Base-by-base conservation (phyloP, 2,797 vertebrate genomes). In the Parotocinclus haroldoi region DNA sequence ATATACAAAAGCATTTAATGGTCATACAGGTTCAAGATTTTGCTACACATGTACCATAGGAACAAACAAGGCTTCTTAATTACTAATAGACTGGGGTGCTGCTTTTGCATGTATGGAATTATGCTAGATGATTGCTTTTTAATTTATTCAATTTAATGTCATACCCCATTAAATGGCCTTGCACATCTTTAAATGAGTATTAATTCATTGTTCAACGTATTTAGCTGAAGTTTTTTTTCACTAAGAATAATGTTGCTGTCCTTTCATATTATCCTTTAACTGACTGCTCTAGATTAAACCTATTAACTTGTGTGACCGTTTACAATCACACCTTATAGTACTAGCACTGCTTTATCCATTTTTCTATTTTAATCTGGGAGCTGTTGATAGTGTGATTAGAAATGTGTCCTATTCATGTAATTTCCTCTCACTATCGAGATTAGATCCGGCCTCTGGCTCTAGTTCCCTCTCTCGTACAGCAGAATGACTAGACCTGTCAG, bases 401-500 rank as follows among this genome's bases (percentile, higher is more conserved):
- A 53, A 44, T 3, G n/a, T 63, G 9, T 46, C 9, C 37, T 17
- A 37, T 16, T 55, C 1, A 11, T 50, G 19, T 58, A 58, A 44
- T 58, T 53, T 14, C 4, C 46, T 16, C 7, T 1, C 17, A 0
- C 38, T 36, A 16, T 59, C 13, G 18, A 48, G 48, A 59, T 52
- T 13, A 58, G 49, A 54, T 48, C 54, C 11, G 17, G 16, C 3
- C 46, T 44, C 18, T 17, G 40, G 10, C 10, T 48, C 18, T 37
- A 45, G 36, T 10, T 37, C 18, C 82, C 79, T 36, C 59, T 42
- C 36, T 53, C 48, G 27, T 57, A 50, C 68, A 56, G 62, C 37
- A 60, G 54, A 73, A 75, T 79, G 69, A 60, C 72, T 37, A 74
- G 50, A 72, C 60, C 79, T 81, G 78, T 82, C 86, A 84, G 73